Percentiles rank a stretch among this genome's conserved stretches.
Conservation (phyloP, 2,113 vertebrate species). For the Ictalurus punctatus region DNA sequence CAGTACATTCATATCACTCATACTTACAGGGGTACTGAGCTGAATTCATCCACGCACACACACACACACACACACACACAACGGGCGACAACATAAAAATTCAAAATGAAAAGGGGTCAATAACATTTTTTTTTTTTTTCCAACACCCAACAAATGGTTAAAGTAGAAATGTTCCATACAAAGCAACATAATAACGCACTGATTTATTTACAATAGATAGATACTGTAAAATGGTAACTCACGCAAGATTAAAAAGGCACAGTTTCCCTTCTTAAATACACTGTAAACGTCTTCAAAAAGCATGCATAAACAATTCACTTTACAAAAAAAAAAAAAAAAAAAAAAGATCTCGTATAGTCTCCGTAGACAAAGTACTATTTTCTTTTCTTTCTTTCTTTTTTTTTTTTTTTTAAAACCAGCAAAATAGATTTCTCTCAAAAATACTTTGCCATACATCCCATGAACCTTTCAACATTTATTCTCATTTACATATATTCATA, state of each 20-base stretch:
- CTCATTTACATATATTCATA: constrained; percentile 75
- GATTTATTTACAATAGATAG: constrained; percentile 98
- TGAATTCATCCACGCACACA: constrained; percentile 57
- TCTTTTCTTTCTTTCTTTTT: constrained; percentile 74
- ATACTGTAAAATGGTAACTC: constrained; percentile 91
- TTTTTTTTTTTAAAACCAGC: constrained; percentile 76
- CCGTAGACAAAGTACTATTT: constrained; percentile 99
- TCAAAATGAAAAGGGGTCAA: constrained; percentile 48
- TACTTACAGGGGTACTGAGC: constrained; percentile 37
- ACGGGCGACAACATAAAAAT: constrained; percentile 51
- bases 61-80: constrained; percentile 58
- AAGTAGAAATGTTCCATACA: constrained; percentile 84
- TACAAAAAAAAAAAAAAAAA: constrained; percentile 82
- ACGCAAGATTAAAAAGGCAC: constrained; percentile 99
- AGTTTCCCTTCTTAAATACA: constrained; percentile 99
- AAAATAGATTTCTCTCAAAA: constrained; percentile 99
- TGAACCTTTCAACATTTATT: constrained; percentile 88
- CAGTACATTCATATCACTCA: constrained; percentile 69
- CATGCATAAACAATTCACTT: constrained; percentile 99
- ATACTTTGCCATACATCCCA: constrained; percentile 98
- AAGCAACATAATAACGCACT: constrained; percentile 81
- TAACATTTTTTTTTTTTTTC: constrained; percentile 9
- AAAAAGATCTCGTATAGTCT: constrained; percentile 69
- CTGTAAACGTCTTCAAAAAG: constrained; percentile 98
- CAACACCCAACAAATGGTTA: constrained; percentile 63